A percentile compares a stretch with the other conserved stretches of the same genome.
These are phyloP conservation scores for Panulirus ornatus DNA, from an alignment of 1,140 invertebrate species.

Conservation along the genomic window DNA sequence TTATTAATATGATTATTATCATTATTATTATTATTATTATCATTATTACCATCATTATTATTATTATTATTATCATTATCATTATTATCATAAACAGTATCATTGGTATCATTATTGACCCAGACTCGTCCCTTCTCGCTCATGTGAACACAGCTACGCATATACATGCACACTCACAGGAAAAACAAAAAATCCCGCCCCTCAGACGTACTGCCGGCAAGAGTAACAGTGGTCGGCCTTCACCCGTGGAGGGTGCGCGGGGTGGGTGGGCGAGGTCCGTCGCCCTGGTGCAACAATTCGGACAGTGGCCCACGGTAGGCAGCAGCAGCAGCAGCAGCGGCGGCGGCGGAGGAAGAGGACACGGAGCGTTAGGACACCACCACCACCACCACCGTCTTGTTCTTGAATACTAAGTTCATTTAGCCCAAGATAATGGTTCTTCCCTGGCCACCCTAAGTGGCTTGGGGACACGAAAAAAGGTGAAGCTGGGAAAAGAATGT, in stretches of 20 bases:
- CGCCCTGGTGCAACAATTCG: too few species aligned
- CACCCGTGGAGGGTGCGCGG: background rate
- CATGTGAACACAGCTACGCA: too few species aligned
- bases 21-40: too few species aligned
- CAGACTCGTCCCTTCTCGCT: too few species aligned
- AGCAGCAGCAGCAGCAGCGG: constrained; percentile 16
- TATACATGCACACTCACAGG: background rate
- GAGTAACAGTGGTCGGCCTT: too few species aligned
- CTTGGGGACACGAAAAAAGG: constrained; percentile 9
- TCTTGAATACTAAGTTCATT: constrained; percentile 72
- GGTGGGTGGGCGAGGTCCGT: background rate
- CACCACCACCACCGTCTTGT: constrained; percentile 57
- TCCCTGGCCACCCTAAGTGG: constrained; percentile 55
- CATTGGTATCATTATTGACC: too few species aligned
- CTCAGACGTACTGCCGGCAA: too few species aligned
- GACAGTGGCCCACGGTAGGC: constrained; percentile 22
- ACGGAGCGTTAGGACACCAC: constrained; percentile 62
- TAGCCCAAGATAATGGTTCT: constrained; percentile 60
- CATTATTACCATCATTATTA: too few species aligned
- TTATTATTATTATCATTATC: too few species aligned
- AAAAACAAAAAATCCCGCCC: background rate
- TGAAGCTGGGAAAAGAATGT: constrained; percentile 40
- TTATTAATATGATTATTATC: too few species aligned
- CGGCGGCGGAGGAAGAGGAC: constrained; percentile 30
- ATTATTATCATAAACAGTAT: too few species aligned